Evolutionary conservation across 2,113 vertebrate genomes (phyloP).

Genomic region (Formicarius rufipectus): DNA sequence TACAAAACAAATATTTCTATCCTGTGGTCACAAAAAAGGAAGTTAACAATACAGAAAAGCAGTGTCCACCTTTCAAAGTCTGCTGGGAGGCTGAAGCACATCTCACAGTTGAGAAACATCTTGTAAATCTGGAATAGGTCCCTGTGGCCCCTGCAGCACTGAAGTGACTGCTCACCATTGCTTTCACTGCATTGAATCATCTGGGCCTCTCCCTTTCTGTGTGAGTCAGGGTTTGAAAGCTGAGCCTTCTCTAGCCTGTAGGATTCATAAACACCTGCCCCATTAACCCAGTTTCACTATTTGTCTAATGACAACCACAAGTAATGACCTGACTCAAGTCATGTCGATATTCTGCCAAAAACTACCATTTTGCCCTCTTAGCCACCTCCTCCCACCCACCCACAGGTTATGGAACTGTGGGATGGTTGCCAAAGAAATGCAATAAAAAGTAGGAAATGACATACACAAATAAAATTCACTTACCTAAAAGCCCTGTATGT

Average conservation of each 20-base stretch:
- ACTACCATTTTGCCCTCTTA: constrained; percentile 16
- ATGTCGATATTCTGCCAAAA: constrained; percentile 51
- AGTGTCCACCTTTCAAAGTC: background rate
- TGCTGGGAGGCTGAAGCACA: background rate
- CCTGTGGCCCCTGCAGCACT: background rate
- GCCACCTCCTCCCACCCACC: constrained; percentile 40
- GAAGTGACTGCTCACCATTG: rapidly evolving
- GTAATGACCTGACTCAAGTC: constrained; percentile 9
- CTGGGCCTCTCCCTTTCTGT: background rate
- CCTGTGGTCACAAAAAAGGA: background rate
- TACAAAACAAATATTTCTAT: background rate
- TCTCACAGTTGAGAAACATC: background rate
- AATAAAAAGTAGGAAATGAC: constrained; percentile 71
- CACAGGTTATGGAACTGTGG: constrained; percentile 57
- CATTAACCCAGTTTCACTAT: constrained; percentile 21
- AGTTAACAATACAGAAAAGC: background rate
- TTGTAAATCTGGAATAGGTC: background rate
- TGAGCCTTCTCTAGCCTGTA: background rate
- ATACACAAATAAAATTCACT: constrained; percentile 66
- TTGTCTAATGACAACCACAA: constrained; percentile 36
- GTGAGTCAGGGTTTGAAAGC: constrained; percentile 25
- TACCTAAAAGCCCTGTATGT: constrained; percentile 54
- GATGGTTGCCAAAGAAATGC: constrained; percentile 60
- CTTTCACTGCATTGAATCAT: background rate
- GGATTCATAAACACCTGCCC: constrained; percentile 39